Evolutionary conservation across 2,113 vertebrate genomes (phyloP).

Genomic region (Protobothrops mucrosquamatus): DNA sequence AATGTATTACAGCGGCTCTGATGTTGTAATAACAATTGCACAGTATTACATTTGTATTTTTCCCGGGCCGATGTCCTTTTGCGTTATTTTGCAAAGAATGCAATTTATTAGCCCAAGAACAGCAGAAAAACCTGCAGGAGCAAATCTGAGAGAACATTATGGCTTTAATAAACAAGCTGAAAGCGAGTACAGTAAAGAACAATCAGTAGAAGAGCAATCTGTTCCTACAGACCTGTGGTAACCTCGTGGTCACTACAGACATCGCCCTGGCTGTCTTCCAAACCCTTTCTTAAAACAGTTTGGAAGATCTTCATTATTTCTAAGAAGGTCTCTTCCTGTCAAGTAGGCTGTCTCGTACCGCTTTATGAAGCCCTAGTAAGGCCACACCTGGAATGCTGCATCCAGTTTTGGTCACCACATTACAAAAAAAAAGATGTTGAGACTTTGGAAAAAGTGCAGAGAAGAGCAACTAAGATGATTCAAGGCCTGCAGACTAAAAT

Average conservation of each 20-base stretch:
- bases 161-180: neutral
- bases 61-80: too few species aligned
- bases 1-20: neutral
- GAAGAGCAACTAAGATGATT: too few species aligned
- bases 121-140: neutral
- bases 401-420: too few species aligned
- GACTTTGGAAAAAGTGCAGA: too few species aligned
- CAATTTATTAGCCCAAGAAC: neutral
- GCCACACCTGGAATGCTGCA: too few species aligned
- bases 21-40: neutral
- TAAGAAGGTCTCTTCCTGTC: neutral
- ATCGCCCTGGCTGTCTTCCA: neutral
- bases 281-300: neutral
- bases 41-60: neutral
- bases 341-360: neutral
- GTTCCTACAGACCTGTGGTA: neutral
- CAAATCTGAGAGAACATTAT: neutral
- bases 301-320: neutral
- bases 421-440: too few species aligned
- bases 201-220: too few species aligned
- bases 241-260: neutral
- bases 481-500: too few species aligned
- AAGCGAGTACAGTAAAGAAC: neutral
- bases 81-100: neutral
- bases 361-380: too few species aligned